phyloP scores from a whole-genome alignment of 2,888 invertebrate species.

The Gibbula magus region DNA sequence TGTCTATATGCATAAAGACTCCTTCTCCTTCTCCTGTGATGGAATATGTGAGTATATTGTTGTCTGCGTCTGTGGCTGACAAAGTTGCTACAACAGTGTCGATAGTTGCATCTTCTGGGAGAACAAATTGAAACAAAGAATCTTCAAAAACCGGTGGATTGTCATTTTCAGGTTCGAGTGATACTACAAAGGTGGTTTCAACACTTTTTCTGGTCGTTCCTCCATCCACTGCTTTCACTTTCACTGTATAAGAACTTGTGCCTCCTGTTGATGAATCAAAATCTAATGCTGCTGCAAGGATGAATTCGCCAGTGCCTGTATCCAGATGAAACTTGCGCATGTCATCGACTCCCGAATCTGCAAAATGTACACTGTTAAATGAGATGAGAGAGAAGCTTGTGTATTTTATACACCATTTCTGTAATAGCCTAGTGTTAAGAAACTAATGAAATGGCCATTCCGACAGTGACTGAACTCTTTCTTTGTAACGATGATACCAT shows the following conservation, averaged over 20 bases:
- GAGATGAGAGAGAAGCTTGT: no score
- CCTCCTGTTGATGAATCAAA: conserved; percentile 1
- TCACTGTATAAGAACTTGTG: neutral
- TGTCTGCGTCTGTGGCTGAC: neutral
- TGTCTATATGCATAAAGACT: neutral
- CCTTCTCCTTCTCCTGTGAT: neutral
- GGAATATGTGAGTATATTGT: neutral
- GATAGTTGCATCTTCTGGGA: neutral
- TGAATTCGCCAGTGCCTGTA: neutral
- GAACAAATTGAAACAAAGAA: neutral
- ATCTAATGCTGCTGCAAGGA: neutral
- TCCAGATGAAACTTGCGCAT: neutral
- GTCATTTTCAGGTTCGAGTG: neutral
- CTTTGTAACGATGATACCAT: no score
- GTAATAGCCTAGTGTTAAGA: no score
- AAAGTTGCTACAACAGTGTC: neutral
- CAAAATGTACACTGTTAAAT: no score
- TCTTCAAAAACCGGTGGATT: neutral
- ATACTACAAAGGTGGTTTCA: neutral
- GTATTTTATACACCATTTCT: no score
- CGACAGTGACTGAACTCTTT: no score
- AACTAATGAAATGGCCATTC: no score
- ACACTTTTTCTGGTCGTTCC: neutral
- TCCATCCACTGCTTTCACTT: neutral
- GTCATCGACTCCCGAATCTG: no score